Conservation (phyloP, 2,888 invertebrate species). For the Caenorhabditis virilis region DNA sequence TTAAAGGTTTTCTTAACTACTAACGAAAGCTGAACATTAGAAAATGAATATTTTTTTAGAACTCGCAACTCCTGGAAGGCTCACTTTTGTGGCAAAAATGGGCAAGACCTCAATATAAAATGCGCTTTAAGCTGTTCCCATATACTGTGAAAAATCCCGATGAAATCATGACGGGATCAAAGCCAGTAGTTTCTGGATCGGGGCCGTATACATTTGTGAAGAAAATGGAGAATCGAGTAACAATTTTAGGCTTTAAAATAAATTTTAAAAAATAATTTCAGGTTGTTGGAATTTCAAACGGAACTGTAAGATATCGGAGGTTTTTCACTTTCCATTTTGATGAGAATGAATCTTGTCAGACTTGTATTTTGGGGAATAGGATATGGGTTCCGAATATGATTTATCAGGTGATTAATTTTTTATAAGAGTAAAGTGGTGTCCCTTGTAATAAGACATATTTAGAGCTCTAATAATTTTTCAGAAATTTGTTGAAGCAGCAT, state of each 20-base stretch:
- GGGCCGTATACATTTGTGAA: constrained; percentile 68
- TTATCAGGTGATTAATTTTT: constrained; percentile 46
- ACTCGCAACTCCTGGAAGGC: constrained; percentile 53
- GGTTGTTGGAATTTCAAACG: constrained; percentile 57
- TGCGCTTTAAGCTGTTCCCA: constrained; percentile 59
- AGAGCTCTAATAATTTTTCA: constrained; percentile 19
- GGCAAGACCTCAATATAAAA: constrained; percentile 60
- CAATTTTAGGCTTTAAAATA: not conserved
- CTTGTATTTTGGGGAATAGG: constrained; percentile 64
- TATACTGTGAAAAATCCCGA: constrained; percentile 68
- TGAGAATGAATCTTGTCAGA: constrained; percentile 61
- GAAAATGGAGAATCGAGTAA: constrained; percentile 58
- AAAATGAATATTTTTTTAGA: constrained; percentile 47
- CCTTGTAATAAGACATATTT: not conserved
- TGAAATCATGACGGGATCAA: constrained; percentile 62
- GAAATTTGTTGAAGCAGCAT: constrained; percentile 68
- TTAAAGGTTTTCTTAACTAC: no score
- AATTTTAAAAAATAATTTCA: constrained; percentile 32
- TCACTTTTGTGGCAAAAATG: constrained; percentile 59
- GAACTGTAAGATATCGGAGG: constrained; percentile 58
- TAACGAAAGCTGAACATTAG: not conserved
- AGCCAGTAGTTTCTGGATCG: constrained; percentile 55
- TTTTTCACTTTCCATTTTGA: constrained; percentile 56
- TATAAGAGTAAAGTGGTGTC: not conserved
- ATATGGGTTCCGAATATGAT: constrained; percentile 64